Conservation (phyloP, 2,113 vertebrate genomes). For the Bombycilla garrulus region DNA sequence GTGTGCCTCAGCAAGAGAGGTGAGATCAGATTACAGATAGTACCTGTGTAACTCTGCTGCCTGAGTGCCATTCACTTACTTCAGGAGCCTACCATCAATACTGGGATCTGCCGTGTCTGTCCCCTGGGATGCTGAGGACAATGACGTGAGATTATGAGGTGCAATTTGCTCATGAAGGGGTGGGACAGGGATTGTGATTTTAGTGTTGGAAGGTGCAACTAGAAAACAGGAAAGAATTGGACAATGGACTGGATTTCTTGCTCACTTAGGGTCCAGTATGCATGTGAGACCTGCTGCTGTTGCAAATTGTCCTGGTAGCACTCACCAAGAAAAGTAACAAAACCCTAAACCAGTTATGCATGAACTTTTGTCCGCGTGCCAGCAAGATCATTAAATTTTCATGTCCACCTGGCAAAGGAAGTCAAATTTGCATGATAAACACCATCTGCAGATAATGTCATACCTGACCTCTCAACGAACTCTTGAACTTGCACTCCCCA, state of each 20-base stretch:
- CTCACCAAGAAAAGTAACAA: not conserved
- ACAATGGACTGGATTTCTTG: not conserved
- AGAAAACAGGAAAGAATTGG: not conserved
- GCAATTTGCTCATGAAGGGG: not conserved
- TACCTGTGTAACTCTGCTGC: not conserved
- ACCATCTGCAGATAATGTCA: not conserved
- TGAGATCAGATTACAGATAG: not conserved
- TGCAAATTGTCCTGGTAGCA: not conserved
- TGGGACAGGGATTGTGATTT: not conserved
- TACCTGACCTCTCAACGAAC: not conserved
- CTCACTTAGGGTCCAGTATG: not conserved
- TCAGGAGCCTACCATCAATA: not conserved
- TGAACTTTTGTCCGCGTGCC: not conserved
- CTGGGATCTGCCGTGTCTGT: not conserved
- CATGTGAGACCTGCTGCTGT: not conserved
- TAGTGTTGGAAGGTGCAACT: not conserved
- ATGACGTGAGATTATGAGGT: not conserved
- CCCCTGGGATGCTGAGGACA: not conserved
- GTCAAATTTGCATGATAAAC: not conserved
- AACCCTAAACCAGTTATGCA: not conserved
- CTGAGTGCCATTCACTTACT: not conserved
- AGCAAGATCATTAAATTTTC: not conserved
- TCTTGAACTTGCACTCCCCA: not conserved
- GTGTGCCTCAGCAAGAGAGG: not conserved
- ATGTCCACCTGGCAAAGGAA: not conserved